phyloP scores from a whole-genome alignment of 2,888 invertebrate genomes.

The Plagiodera versicolora region DNA sequence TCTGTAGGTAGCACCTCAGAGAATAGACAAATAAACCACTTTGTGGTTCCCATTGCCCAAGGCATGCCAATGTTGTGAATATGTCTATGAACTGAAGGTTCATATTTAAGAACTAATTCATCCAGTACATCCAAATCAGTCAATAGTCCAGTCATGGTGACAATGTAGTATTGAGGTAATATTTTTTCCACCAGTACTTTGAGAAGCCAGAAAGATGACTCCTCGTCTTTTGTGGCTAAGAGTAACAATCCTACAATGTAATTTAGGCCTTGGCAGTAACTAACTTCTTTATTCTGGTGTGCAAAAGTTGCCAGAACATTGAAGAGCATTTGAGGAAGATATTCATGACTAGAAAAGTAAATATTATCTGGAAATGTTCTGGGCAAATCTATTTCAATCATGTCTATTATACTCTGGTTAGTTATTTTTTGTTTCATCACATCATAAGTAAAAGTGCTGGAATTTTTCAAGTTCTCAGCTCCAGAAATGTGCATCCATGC shows the following conservation, averaged over 20 bases:
- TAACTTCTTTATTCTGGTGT: conserved; percentile 82
- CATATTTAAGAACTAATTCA: conserved; percentile 79
- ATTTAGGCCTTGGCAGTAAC: conserved; percentile 94
- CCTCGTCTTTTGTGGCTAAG: conserved; percentile 85
- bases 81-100: conserved; percentile 80
- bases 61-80: conserved; percentile 80
- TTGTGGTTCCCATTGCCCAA: conserved; percentile 89
- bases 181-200: conserved; percentile 86
- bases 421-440: conserved; percentile 70
- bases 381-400: conserved; percentile 86
- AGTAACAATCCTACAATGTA: conserved; percentile 86
- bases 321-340: conserved; percentile 75
- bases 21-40: conserved; percentile 95
- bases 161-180: conserved; percentile 85
- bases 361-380: conserved; percentile 96
- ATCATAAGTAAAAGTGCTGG: conserved; percentile 67
- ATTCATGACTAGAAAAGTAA: conserved; percentile 78
- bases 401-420: conserved; percentile 74
- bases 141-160: conserved; percentile 85
- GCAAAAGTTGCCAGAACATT: conserved; percentile 88
- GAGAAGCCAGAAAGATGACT: conserved; percentile 89
- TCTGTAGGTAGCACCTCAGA: conserved; percentile 92
- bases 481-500: conserved; percentile 89
- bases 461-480: conserved; percentile 66
- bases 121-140: conserved; percentile 88